Evolutionary conservation across 2,113 vertebrate species (phyloP), one percentile per base, ranked within the genome.

Genomic region (Corythornis vintsioides): DNA sequence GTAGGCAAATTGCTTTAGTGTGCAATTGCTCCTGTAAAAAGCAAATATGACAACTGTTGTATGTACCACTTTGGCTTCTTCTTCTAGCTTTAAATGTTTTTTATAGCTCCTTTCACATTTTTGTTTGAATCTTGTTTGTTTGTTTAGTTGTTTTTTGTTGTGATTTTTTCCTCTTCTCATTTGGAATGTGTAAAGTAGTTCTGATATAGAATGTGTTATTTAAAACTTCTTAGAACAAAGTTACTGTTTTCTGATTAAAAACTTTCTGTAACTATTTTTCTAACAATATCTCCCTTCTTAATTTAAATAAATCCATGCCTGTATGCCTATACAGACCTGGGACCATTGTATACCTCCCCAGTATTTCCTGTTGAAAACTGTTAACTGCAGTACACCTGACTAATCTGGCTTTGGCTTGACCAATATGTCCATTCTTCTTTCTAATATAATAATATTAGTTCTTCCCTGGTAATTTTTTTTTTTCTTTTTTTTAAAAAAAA

Each of bases 111-210:
- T 67, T 88, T 75, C 19, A 59, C 72, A 42, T 59, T 63, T 38
- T 24, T 63, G 8, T 50, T 79, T 38, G 19, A 72, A 38, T 38
- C 38, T 10, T 47, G 5, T 21, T 19, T 47, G 4, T 6, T n/a
- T 38, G 38, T 38, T 38, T 38, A 38, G 38, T 38, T 38, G 38
- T 10, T 38, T 38, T 38, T 38, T 38, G 38, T 38, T 38, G 38
- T 38, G 38, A 38, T 38, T 20, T 10, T 47, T 29, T 1, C n/a
- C 40, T 9, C 0, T 1, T 26, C 35, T 7, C 0, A 9, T 77
- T 56, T 92, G 22, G 40, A 70, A 56, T 66, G 40, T 28, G 17
- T 57, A 38, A 65, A 48, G 45, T 35, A 64, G 15, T 40, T 31
- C 16, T 63, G 5, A 38, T 61, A 48, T 0, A 61, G 47, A 74